phyloP scores from a whole-genome alignment of 2,113 vertebrate genomes.

The Halcyon malimbica region DNA sequence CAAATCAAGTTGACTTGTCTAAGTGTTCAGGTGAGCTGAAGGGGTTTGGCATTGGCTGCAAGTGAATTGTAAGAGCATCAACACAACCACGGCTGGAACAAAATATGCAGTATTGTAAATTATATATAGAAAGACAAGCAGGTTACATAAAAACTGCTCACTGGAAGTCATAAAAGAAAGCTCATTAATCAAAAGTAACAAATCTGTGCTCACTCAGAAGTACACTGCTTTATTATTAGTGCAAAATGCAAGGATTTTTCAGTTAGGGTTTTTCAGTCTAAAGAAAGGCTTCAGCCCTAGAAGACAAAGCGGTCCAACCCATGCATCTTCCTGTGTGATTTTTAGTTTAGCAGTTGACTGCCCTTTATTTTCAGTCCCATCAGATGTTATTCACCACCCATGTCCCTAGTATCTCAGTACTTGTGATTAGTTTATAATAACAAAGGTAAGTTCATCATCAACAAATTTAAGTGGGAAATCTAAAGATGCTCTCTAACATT shows the following conservation, averaged over 20 bases:
- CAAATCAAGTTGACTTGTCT: not conserved
- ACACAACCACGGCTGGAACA: not conserved
- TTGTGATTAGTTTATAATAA: not conserved
- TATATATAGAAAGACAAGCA: not conserved
- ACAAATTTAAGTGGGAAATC: not conserved
- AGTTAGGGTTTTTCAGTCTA: not conserved
- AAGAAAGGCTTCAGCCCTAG: not conserved
- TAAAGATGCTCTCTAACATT: not conserved
- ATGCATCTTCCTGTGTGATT: not conserved
- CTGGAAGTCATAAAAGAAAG: not conserved
- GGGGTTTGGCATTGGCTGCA: not conserved
- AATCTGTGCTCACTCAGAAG: not conserved
- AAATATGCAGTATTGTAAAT: not conserved
- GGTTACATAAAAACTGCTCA: not conserved
- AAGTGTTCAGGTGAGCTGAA: not conserved
- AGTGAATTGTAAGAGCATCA: rapidly evolving
- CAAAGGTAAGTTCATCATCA: not conserved
- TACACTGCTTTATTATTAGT: not conserved
- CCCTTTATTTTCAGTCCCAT: not conserved
- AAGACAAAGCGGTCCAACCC: not conserved
- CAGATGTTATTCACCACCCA: not conserved
- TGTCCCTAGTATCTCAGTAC: not conserved
- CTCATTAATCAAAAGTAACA: not conserved
- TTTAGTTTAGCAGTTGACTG: not conserved
- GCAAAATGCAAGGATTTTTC: not conserved